Evolutionary conservation across 2,888 invertebrate species (phyloP), one percentile per base, ranked within the genome.

Genomic region (Polydrusus cervinus): DNA sequence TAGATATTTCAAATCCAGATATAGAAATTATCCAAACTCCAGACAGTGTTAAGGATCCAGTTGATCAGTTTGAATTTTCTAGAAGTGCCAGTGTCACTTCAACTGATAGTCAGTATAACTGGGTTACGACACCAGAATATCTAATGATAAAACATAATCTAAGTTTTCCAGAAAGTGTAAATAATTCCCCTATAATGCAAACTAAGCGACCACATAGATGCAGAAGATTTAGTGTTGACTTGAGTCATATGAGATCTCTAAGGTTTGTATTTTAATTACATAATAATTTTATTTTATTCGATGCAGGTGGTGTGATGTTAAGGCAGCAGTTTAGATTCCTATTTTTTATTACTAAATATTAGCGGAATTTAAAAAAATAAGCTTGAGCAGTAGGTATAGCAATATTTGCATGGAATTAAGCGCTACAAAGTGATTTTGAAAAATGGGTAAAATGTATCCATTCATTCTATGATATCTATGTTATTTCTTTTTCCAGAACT

Each of bases 51-150:
- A 86, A 87, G 79, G 86, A 86, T 75, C 79, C 84, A 6, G 82
- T 79, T 3, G 86, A 87, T 47, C 88, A 87, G 81, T 91, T 91
- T 77, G 89, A 90, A 80, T 91, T 91, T 80, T 90, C 91, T 68
- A 88, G 82, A 79, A 91, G 91, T n/a, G 86, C 91, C 79, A 91
- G 91, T 11, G 87, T 92, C 82, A 92, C 92, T 80, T 91, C 92
- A 8, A 91, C 90, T 61, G 93, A 93, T 79, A 94, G 94, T 78
- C 92, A 92, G 77, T 91, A 92, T 79, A 93, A 93, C 80, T 95
- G 94, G 94, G 93, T 94, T 91, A 90, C 91, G 73, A 94, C 94
- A 0, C 95, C 95, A 0, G 95, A 95, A 83, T 90, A 94, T 67
- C 85, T 95, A 74, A 95, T 95, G 0, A 89, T 94, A 75, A 94